Conservation (phyloP, 2,113 vertebrate species). For the Myrmophylax atrothorax region DNA sequence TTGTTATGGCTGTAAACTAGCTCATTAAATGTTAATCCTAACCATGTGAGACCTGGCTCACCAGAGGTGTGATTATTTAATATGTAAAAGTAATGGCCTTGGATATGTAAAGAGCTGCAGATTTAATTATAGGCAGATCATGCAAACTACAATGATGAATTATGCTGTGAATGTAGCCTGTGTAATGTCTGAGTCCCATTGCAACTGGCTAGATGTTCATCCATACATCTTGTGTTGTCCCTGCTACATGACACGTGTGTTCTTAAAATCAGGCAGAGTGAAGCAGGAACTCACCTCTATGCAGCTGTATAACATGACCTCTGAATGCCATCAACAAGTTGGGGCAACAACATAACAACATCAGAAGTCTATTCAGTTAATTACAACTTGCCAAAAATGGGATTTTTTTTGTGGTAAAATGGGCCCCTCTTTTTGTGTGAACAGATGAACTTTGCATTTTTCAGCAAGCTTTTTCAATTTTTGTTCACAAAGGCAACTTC, state of each 20-base stretch:
- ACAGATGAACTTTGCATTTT: not conserved
- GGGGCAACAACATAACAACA: not conserved
- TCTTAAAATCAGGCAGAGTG: not conserved
- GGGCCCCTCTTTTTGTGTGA: not conserved
- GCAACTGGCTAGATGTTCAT: not conserved
- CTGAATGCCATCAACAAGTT: not conserved
- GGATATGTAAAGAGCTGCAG: not conserved
- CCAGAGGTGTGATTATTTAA: constrained; percentile 22
- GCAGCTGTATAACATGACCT: not conserved
- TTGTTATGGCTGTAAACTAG: constrained; percentile 28
- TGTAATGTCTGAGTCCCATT: not conserved
- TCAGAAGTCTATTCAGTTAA: not conserved
- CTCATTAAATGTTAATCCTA: constrained; percentile 18
- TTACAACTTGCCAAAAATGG: not conserved
- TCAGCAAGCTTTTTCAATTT: not conserved
- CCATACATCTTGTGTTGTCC: not conserved
- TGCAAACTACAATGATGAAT: not conserved
- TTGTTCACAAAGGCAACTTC: not conserved
- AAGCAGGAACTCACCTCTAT: not conserved
- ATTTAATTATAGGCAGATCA: not conserved
- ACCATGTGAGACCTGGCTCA: not conserved
- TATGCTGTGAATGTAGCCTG: not conserved
- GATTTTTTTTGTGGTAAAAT: not conserved
- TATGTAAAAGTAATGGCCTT: not conserved
- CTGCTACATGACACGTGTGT: rapidly evolving